Evolutionary conservation across 2,113 vertebrate genomes (phyloP).

Genomic region (Phalacrocorax brasilianus): DNA sequence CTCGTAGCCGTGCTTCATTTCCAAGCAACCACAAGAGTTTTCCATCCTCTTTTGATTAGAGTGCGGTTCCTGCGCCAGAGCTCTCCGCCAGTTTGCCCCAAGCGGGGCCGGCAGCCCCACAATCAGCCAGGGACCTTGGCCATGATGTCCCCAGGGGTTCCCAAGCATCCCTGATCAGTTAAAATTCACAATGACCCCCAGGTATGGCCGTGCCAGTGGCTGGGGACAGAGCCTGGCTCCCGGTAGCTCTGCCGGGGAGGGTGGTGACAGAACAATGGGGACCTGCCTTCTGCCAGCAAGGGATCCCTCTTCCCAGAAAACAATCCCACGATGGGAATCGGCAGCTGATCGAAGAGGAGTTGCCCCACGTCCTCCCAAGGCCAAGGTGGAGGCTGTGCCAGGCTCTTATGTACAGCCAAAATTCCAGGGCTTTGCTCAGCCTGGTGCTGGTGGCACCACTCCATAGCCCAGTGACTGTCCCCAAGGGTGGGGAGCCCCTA

Average conservation of each 20-base stretch:
- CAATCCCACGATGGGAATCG: accelerated
- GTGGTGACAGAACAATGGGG: not conserved
- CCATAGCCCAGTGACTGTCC: not conserved
- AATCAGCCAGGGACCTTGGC: not conserved
- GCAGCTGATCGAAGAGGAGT: not conserved
- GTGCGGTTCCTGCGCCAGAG: not conserved
- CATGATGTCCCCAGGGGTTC: not conserved
- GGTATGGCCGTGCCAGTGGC: not conserved
- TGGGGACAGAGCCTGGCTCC: not conserved
- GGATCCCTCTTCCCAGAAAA: not conserved
- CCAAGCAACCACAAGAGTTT: constrained; percentile 9
- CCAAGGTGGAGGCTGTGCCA: not conserved
- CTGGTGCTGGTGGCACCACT: not conserved
- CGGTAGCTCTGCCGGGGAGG: not conserved
- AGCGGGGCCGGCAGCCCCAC: not conserved
- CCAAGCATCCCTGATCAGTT: not conserved
- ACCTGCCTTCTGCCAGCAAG: not conserved
- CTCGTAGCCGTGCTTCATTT: not conserved
- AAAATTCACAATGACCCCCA: accelerated
- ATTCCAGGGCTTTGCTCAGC: not conserved
- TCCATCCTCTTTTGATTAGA: not conserved
- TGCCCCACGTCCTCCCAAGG: accelerated
- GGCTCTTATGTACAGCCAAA: not conserved
- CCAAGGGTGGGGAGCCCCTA: not conserved
- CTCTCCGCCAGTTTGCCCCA: not conserved